phyloP scores from a whole-genome alignment of 2,113 vertebrate genomes.

The Phocoena phocoena region DNA sequence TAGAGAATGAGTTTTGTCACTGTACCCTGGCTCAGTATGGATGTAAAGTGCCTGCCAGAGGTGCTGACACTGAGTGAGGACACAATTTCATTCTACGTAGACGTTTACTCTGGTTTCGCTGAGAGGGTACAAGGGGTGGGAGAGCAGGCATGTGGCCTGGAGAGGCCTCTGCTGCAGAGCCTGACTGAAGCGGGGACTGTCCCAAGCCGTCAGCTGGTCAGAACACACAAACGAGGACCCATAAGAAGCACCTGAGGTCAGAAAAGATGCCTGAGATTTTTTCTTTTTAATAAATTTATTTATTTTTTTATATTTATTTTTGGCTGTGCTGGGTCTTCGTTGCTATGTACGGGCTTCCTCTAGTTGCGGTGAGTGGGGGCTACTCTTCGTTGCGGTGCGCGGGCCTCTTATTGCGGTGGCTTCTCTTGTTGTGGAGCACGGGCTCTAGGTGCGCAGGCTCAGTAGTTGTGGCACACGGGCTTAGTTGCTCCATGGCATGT shows the following conservation, averaged over 20 bases:
- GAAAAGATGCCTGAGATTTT: background rate
- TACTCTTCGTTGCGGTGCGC: too few relatives aligned
- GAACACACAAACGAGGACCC: background rate
- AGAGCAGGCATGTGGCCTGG: rapidly evolving
- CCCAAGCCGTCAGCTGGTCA: background rate
- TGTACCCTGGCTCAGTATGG: background rate
- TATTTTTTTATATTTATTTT: too few relatives aligned
- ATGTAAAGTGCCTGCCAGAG: background rate
- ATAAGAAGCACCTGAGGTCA: background rate
- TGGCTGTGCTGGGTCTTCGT: too few relatives aligned
- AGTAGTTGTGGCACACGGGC: too few relatives aligned
- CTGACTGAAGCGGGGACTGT: background rate
- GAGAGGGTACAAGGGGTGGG: background rate
- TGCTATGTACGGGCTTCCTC: too few relatives aligned
- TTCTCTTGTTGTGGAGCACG: too few relatives aligned
- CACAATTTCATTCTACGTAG: rapidly evolving
- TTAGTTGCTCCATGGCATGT: too few relatives aligned
- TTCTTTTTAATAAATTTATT: too few relatives aligned
- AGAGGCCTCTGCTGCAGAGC: background rate
- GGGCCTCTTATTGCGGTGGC: too few relatives aligned
- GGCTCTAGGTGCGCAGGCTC: too few relatives aligned
- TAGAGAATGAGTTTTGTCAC: background rate
- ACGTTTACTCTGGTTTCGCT: background rate
- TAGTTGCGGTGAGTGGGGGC: too few relatives aligned
- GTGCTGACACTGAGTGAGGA: background rate